phyloP scores from a whole-genome alignment of 2,888 invertebrate genomes.

The Pheosia gnoma region DNA sequence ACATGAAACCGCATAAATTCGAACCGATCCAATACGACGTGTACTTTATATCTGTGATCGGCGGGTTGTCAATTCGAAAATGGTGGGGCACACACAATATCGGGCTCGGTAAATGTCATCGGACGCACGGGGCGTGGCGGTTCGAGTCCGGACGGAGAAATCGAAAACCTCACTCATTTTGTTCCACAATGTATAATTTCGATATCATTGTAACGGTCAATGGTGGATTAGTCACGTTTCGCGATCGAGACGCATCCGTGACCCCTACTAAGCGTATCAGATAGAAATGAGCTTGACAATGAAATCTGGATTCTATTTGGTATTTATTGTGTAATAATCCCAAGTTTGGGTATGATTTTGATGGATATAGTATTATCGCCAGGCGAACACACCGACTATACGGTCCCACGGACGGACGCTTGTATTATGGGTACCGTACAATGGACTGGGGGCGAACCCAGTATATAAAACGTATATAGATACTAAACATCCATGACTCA shows the following conservation, averaged over 20 bases:
- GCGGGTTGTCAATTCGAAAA: constrained; percentile 61
- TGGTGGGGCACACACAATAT: constrained; percentile 57
- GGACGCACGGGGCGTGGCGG: constrained; percentile 56
- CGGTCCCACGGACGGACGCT: too few relatives aligned
- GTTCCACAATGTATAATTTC: constrained; percentile 64
- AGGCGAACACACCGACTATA: too few relatives aligned
- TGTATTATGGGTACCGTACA: too few relatives aligned
- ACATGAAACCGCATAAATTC: constrained; percentile 55
- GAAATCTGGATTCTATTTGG: constrained; percentile 12
- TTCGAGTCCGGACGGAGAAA: constrained; percentile 28
- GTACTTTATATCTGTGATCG: constrained; percentile 41
- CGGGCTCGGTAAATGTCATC: constrained; percentile 63
- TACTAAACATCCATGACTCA: too few relatives aligned
- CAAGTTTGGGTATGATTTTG: too few relatives aligned
- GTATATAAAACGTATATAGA: too few relatives aligned
- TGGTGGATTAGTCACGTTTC: constrained; percentile 61
- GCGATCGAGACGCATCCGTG: constrained; percentile 52
- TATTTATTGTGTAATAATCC: constrained; percentile 32
- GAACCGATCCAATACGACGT: constrained; percentile 44
- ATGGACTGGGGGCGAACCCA: too few relatives aligned
- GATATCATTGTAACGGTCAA: constrained; percentile 62
- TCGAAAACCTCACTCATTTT: constrained; percentile 47
- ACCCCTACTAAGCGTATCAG: constrained; percentile 22
- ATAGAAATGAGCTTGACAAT: constrained; percentile 14
- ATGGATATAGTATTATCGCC: too few relatives aligned